These are phyloP conservation scores for Drosophila kanekoi DNA, from an alignment of 2,888 invertebrate genomes.

Conservation along the genomic window DNA sequence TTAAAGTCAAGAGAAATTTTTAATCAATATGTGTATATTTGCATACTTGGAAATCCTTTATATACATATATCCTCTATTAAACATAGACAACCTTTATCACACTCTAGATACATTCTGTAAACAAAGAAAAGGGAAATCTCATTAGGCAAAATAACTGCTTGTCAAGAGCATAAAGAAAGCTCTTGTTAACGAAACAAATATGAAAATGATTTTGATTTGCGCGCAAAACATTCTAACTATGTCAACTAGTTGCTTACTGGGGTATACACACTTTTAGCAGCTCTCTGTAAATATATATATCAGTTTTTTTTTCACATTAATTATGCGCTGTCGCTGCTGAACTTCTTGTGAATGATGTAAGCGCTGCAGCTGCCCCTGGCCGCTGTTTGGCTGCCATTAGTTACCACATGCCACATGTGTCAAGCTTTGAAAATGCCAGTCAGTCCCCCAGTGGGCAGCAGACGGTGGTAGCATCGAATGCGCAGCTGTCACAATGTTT, in stretches of 20 bases:
- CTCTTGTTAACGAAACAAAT: background rate
- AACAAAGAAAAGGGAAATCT: background rate
- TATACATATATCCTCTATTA: too few relatives aligned
- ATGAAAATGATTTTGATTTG: background rate
- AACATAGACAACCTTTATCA: background rate
- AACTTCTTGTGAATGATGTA: slow-evolving; percentile 33
- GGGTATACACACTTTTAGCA: slow-evolving; percentile 35
- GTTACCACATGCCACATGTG: slow-evolving; percentile 64
- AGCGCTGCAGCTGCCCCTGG: slow-evolving; percentile 11
- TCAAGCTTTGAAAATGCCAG: slow-evolving; percentile 65
- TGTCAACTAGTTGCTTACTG: slow-evolving; percentile 21
- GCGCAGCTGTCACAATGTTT: slow-evolving; percentile 78
- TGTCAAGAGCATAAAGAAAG: background rate
- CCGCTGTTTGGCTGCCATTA: slow-evolving; percentile 72
- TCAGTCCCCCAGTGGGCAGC: slow-evolving; percentile 35
- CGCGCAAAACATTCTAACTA: background rate
- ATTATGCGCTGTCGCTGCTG: slow-evolving; percentile 52
- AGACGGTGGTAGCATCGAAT: slow-evolving; percentile 38
- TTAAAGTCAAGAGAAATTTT: background rate
- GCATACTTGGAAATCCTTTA: too few relatives aligned
- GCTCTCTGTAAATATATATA: background rate
- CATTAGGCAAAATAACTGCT: slow-evolving; percentile 1
- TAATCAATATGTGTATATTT: too few relatives aligned
- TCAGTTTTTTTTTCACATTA: slow-evolving; percentile 52
- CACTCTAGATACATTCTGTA: background rate